Evolutionary conservation across 2,113 vertebrate species (phyloP), one percentile per base, ranked within the genome.

Genomic region (Dipodomys spectabilis): DNA sequence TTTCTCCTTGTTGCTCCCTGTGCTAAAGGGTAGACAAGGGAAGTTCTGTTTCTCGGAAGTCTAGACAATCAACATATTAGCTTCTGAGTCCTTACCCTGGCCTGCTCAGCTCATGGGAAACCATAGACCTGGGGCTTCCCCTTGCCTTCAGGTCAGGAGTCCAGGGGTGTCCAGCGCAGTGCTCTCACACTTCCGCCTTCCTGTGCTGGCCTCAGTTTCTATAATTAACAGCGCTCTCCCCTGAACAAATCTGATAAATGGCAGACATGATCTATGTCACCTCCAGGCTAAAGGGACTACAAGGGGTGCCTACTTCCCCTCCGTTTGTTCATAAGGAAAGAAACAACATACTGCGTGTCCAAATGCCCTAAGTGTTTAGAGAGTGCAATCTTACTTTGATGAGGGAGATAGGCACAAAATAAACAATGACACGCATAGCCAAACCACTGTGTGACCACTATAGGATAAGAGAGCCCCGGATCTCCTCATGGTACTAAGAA

Each of bases 391-490:
- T 28, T n/a, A 10, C 67, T 57, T 22, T 45, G 84, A 45, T 1
- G 62, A 69, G 32, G 44, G 62, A 75, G 60, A n/a, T 10, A 23
- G 44, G 73, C 13, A 35, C 12, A 32, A 67, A 73, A 49, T 32
- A n/a, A 57, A 74, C n/a, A n/a, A 49, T 25, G n/a, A 35, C 9
- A 11, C n/a, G 27, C 1, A 39, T 3, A 74, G 27, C 25, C 25
- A 49, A 23, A 19, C 20, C 68, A 73, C 23, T 39, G 15, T 71
- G 53, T 83, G 68, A 27, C 15, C n/a, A 18, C 9, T 23, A 39
- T 16, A 44, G 0, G 7, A 7, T 28, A 1, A 1, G 49, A n/a
- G 5, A 62, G 32, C 8, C 27, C 18, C 15, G 72, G 0, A 8
- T 44, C 39, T 65, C 65, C 18, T 67, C 8, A 75, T 35, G 16